Base-by-base conservation (phyloP, 2,113 vertebrate genomes). In the Entelurus aequoreus region DNA sequence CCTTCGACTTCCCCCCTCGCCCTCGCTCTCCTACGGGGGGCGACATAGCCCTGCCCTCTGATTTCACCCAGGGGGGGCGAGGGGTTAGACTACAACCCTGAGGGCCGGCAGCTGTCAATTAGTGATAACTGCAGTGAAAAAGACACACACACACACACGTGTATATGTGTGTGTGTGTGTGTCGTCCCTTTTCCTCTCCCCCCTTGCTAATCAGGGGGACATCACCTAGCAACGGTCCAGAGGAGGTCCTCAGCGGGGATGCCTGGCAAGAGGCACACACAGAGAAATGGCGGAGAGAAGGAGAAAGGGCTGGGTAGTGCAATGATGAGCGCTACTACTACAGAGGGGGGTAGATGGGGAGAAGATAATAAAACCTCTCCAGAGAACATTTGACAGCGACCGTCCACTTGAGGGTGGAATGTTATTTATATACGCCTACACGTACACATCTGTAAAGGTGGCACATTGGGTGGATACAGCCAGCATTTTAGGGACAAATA, bases 31-130 rank as follows among this genome's bases (percentile, higher is more conserved):
- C 73, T 78, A 72, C 42, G 78, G 83, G 91, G 90, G 92, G 91
- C 88, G 92, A 93, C 83, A 88, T 87, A 92, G 90, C 88, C 81
- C 91, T 94, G 94, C 91, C 93, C 93, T 94, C 90, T 92, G 92
- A 94, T 96, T 94, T 93, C 90, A 88, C 84, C 84, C 83, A 86
- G 92, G 93, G 85, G 86, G 93, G 93, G 91, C 92, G 88, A 86
- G 83, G 93, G 94, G 94, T 95, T 95, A 93, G 91, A 93, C 92
- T 91, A 88, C 92, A 94, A 91, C 93, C 94, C 94, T 90, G 83
- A 92, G 93, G 94, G 93, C 92, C 91, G 93, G 92, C 93, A 94
- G 95, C 95, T 98, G 94, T 96, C 96, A 97, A 94, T 98, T 95
- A 98, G 93, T 90, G 94, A 94, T 92, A 95, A 93, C 93, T 93